Percentiles rank a stretch among this genome's conserved stretches.
These are phyloP conservation scores for Heterodera filipjevi DNA, from an alignment of 2,888 invertebrate species.

Conservation along the genomic window DNA sequence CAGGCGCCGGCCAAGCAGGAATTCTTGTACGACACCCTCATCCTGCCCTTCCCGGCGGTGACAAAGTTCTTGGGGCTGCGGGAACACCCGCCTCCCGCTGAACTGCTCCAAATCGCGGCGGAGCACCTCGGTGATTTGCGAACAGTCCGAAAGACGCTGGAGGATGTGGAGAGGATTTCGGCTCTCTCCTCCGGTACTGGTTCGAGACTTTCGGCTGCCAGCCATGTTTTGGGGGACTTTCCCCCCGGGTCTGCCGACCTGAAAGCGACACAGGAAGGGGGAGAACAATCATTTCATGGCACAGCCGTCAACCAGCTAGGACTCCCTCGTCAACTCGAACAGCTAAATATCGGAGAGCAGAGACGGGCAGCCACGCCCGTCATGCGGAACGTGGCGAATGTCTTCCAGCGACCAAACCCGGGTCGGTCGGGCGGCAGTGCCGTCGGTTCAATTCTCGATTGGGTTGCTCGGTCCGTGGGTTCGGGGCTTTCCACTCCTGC, in stretches of 20 bases:
- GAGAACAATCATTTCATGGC: background rate
- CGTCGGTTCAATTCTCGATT: background rate
- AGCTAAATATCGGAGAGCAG: background rate
- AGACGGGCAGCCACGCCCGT: background rate
- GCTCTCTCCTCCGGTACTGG: background rate
- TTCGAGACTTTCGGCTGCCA: background rate
- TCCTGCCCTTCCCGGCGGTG: slow-evolving; percentile 19
- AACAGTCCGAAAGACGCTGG: background rate
- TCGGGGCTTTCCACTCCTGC: background rate
- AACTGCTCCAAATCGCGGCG: slow-evolving; percentile 3
- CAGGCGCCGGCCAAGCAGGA: slow-evolving; percentile 35
- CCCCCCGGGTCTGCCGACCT: background rate
- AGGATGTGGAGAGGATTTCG: background rate
- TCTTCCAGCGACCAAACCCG: background rate
- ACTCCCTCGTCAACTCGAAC: background rate
- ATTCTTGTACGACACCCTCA: slow-evolving; percentile 44
- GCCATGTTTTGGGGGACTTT: background rate
- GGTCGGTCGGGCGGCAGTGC: background rate
- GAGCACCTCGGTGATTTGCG: background rate
- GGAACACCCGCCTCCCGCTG: background rate
- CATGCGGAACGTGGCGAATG: background rate
- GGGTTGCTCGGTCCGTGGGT: background rate
- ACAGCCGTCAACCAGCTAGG: background rate
- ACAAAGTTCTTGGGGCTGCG: slow-evolving; percentile 33
- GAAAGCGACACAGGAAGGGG: background rate